Conservation (phyloP, 2,797 vertebrate genomes). For the Trachops cirrhosus region DNA sequence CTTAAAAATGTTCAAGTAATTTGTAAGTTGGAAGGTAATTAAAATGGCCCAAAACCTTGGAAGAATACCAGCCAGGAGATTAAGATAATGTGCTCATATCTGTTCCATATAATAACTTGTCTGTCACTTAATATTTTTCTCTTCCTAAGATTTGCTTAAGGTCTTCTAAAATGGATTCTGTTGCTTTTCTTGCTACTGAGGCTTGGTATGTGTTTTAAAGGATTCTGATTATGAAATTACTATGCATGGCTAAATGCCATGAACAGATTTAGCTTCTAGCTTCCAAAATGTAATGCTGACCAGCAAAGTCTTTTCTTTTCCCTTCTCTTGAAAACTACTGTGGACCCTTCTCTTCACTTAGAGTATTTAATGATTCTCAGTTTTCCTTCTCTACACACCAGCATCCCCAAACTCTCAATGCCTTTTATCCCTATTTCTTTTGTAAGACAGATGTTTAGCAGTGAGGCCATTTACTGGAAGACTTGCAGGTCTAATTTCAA, state of each 20-base stretch:
- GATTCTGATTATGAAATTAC: neutral
- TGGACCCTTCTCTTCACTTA: neutral
- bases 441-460: neutral
- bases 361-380: neutral
- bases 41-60: slow-evolving; percentile 61
- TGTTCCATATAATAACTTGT: slow-evolving; percentile 34
- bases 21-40: slow-evolving; percentile 65
- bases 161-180: slow-evolving; percentile 48
- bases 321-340: neutral
- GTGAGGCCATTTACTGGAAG: neutral
- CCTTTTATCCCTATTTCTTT: neutral
- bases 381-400: neutral
- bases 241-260: neutral
- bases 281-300: neutral
- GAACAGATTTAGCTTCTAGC: neutral
- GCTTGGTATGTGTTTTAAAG: slow-evolving; percentile 9
- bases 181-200: slow-evolving; percentile 41
- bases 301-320: neutral
- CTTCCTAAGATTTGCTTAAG: slow-evolving; percentile 23
- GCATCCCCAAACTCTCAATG: neutral
- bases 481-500: neutral
- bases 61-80: slow-evolving; percentile 41
- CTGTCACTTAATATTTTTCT: slow-evolving; percentile 12
- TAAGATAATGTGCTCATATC: slow-evolving; percentile 45
- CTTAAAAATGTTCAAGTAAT: slow-evolving; percentile 72